Conservation (phyloP, 2,113 vertebrate species). For the Budorcas taxicolor region DNA sequence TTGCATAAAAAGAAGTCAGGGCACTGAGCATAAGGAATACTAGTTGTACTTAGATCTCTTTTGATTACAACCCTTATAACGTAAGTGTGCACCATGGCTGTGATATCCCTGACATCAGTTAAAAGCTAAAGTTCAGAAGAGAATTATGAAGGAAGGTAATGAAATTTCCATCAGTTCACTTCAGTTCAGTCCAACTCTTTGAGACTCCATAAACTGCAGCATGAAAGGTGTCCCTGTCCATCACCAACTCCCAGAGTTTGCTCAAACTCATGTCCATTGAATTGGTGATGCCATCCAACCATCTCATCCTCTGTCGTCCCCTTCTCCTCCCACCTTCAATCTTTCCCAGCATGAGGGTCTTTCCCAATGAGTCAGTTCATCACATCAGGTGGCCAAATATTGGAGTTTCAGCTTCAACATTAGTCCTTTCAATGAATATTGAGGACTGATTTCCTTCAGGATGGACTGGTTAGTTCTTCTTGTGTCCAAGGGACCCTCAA, state of each 20-base stretch:
- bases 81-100: background rate
- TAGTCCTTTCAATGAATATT: too few species aligned
- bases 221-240: background rate
- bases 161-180: background rate
- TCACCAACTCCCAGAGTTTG: background rate
- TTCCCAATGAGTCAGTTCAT: too few species aligned
- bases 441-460: too few species aligned
- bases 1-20: background rate
- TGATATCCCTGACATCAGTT: background rate
- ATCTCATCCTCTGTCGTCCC: too few species aligned
- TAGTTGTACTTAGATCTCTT: background rate
- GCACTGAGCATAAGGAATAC: background rate
- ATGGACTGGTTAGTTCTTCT: too few species aligned
- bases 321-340: too few species aligned
- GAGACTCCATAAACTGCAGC: background rate
- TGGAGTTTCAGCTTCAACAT: too few species aligned
- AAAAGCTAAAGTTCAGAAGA: background rate
- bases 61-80: background rate
- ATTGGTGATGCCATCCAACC: too few species aligned
- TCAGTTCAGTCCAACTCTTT: background rate
- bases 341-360: too few species aligned
- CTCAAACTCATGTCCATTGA: background rate
- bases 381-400: too few species aligned
- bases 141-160: background rate
- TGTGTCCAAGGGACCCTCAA: too few species aligned